Percentiles rank a stretch among this genome's conserved stretches.
phyloP scores from a whole-genome alignment of 2,888 invertebrate genomes.

The Caenorhabditis becei region DNA sequence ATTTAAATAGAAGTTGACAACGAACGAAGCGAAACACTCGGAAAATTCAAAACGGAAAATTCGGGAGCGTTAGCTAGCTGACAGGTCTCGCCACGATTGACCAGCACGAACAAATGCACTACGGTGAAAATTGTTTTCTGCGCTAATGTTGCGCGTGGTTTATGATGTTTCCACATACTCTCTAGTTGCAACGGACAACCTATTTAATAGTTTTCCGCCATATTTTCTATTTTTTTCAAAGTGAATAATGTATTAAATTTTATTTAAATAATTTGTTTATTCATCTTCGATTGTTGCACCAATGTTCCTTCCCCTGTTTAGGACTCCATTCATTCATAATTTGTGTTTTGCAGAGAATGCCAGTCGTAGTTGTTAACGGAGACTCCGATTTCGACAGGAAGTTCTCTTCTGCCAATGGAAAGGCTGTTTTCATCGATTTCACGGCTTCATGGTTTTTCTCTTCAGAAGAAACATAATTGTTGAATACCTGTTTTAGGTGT shows the following conservation, averaged over 20 bases:
- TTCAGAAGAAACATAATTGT: too few species aligned
- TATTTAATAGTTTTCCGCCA: conserved; percentile 1
- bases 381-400: conserved; percentile 49
- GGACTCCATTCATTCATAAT: too few species aligned
- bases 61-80: conserved; percentile 34
- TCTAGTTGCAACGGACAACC: not conserved
- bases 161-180: conserved; percentile 19
- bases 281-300: too few species aligned
- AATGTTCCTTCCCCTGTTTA: too few species aligned
- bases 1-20: not conserved
- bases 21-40: not conserved
- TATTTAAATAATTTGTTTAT: not conserved
- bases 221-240: conserved; percentile 1
- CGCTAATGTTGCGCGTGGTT: conserved; percentile 23
- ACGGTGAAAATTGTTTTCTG: conserved; percentile 17
- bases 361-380: conserved; percentile 41
- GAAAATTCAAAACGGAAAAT: conserved; percentile 53
- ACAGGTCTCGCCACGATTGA: conserved; percentile 48
- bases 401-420: conserved; percentile 39
- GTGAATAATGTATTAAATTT: too few species aligned
- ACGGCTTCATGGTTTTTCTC: conserved; percentile 58
- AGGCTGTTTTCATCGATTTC: conserved; percentile 52
- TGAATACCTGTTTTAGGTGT: conserved; percentile 86
- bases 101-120: not conserved
- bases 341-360: conserved; percentile 40